These are phyloP conservation scores for Cremastinae sp. DNA, from an alignment of 2,888 invertebrate genomes.

Conservation along the genomic window DNA sequence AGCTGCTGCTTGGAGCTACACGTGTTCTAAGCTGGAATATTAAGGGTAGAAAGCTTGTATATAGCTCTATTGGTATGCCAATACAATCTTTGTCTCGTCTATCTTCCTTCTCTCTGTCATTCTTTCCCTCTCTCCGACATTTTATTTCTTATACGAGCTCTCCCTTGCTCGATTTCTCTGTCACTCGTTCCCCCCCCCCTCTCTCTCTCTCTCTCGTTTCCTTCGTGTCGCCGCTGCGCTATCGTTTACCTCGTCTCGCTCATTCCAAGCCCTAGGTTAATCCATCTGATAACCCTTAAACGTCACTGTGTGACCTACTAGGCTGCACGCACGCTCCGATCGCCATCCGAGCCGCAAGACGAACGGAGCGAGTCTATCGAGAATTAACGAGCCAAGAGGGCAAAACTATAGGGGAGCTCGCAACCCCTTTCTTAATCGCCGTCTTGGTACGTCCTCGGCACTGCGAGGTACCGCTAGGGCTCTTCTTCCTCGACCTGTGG, in stretches of 20 bases:
- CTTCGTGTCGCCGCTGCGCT: conserved; percentile 34
- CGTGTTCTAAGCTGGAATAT: conserved; percentile 62
- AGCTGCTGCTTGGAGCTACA: conserved; percentile 67
- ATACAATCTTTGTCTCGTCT: conserved; percentile 63
- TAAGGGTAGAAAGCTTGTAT: conserved; percentile 13
- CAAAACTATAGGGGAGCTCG: conserved; percentile 28
- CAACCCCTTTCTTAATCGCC: conserved; percentile 67
- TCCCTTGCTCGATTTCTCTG: conserved; percentile 24
- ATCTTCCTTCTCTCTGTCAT: conserved; percentile 36
- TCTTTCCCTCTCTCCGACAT: background rate
- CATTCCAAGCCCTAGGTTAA: conserved; percentile 63
- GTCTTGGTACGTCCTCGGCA: conserved; percentile 67
- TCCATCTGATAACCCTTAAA: conserved; percentile 72
- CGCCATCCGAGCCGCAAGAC: conserved; percentile 46
- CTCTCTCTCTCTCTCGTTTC: background rate
- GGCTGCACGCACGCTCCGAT: conserved; percentile 68
- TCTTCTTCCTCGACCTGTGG: conserved; percentile 45
- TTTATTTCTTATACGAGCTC: too few species aligned
- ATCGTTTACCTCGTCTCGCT: conserved; percentile 17
- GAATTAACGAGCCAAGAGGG: conserved; percentile 38
- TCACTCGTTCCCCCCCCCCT: conserved; percentile 29
- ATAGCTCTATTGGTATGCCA: conserved; percentile 68
- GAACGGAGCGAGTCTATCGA: conserved; percentile 35
- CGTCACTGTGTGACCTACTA: conserved; percentile 72
- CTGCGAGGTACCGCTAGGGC: conserved; percentile 66